Percentiles rank a stretch among this genome's conserved stretches.
Conservation (phyloP, 2,113 vertebrate species). For the Orthochromis malagaraziensis region DNA sequence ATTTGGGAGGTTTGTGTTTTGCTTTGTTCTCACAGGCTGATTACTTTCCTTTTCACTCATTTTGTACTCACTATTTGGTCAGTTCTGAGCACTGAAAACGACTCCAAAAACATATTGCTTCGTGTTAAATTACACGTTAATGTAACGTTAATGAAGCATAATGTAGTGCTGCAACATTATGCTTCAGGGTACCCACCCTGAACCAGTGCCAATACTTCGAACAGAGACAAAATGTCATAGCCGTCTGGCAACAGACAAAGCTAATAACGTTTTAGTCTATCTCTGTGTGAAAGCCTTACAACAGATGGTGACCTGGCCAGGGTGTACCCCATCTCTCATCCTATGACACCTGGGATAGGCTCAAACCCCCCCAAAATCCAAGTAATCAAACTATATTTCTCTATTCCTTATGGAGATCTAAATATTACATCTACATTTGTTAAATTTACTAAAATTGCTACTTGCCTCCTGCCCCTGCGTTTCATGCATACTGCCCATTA, state of each 20-base stretch:
- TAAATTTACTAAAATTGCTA: neutral
- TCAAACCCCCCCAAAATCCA: neutral
- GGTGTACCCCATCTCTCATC: neutral
- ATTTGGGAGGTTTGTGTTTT: neutral
- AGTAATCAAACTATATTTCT: neutral
- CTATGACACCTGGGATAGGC: neutral
- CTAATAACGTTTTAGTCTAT: neutral
- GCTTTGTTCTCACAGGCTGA: neutral
- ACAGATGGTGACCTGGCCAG: neutral
- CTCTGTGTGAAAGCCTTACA: neutral
- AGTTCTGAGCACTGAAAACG: neutral
- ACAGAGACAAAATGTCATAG: neutral
- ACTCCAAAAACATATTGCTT: rapidly evolving
- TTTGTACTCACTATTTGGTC: neutral
- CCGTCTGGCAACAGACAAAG: neutral
- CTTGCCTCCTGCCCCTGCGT: neutral
- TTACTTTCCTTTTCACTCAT: neutral
- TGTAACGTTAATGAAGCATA: neutral
- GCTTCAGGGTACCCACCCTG: neutral
- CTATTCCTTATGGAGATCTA: neutral
- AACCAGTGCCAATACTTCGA: too few species aligned
- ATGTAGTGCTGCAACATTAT: neutral
- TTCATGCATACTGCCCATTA: neutral
- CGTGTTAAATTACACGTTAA: rapidly evolving
- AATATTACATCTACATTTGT: neutral